Evolutionary conservation across 2,888 invertebrate genomes (phyloP).

Genomic region (Sceliomorpha sp.): DNA sequence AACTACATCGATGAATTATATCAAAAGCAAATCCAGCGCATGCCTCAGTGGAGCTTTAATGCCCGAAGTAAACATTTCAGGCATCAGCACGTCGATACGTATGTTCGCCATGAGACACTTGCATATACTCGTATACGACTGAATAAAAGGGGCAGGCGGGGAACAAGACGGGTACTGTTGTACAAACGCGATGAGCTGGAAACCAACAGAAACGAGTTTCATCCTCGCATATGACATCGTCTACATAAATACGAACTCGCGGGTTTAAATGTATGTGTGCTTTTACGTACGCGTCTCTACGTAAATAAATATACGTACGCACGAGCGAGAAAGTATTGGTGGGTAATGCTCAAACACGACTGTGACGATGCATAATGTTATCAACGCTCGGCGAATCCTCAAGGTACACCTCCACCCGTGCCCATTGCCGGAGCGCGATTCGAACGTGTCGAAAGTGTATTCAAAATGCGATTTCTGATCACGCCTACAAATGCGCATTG

Average conservation of each 20-base stretch:
- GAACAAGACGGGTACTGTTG: conserved; percentile 23
- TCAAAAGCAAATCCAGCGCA: conserved; percentile 25
- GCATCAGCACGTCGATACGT: conserved; percentile 30
- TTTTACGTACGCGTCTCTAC: conserved; percentile 14
- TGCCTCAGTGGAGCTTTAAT: conserved; percentile 20
- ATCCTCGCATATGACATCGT: conserved; percentile 32
- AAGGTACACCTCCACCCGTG: conserved; percentile 24
- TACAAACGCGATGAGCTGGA: conserved; percentile 25
- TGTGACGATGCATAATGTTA: conserved; percentile 38
- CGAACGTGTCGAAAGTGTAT: conserved; percentile 30
- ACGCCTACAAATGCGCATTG: conserved; percentile 27
- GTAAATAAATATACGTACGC: conserved; percentile 18
- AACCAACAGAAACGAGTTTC: conserved; percentile 26
- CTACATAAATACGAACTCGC: conserved; percentile 29
- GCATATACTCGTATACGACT: conserved; percentile 11
- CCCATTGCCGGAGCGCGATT: conserved; percentile 26
- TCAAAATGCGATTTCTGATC: conserved; percentile 41
- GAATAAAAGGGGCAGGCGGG: conserved; percentile 3
- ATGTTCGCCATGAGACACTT: conserved; percentile 13
- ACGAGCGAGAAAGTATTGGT: conserved; percentile 13
- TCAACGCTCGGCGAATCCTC: conserved; percentile 37
- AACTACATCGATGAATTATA: conserved; percentile 12
- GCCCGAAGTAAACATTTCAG: conserved; percentile 23
- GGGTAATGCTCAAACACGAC: conserved; percentile 34
- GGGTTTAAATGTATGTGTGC: too few relatives aligned